A percentile compares a stretch with the other conserved stretches of the same genome.
phyloP scores from a whole-genome alignment of 2,113 vertebrate genomes.

The Probosciger aterrimus region DNA sequence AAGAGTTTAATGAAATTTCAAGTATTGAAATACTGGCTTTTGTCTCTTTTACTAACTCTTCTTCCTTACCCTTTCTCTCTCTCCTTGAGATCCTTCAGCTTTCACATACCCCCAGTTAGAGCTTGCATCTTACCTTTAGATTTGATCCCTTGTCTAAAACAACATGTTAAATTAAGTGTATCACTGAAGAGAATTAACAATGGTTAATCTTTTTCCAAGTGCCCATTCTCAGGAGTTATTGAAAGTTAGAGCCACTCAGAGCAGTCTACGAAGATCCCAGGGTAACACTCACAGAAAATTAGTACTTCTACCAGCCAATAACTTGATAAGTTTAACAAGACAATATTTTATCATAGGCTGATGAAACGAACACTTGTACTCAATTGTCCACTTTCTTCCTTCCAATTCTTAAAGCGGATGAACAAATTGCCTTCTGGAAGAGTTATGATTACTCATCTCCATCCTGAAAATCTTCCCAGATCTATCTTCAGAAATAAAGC shows the following conservation, averaged over 20 bases:
- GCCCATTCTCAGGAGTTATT: not conserved
- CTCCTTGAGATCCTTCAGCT: not conserved
- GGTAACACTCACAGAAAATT: not conserved
- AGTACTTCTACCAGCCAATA: not conserved
- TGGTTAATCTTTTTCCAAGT: not conserved
- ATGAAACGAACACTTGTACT: not conserved
- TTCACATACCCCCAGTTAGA: not conserved
- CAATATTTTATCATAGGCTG: not conserved
- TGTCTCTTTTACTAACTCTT: not conserved
- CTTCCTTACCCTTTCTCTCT: not conserved
- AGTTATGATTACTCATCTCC: not conserved
- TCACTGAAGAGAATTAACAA: not conserved
- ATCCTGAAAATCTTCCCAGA: constrained; percentile 22
- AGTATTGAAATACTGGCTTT: not conserved
- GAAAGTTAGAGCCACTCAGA: not conserved
- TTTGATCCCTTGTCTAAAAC: not conserved
- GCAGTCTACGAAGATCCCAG: not conserved
- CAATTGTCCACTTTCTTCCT: not conserved
- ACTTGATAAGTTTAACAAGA: not conserved
- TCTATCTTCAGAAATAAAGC: constrained; percentile 35
- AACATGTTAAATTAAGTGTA: not conserved
- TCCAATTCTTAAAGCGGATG: constrained; percentile 6
- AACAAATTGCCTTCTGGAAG: constrained; percentile 6
- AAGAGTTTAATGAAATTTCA: not conserved
- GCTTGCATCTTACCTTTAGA: not conserved